Evolutionary conservation across 2,797 vertebrate species (phyloP).

Genomic region (Cyprinella venusta): DNA sequence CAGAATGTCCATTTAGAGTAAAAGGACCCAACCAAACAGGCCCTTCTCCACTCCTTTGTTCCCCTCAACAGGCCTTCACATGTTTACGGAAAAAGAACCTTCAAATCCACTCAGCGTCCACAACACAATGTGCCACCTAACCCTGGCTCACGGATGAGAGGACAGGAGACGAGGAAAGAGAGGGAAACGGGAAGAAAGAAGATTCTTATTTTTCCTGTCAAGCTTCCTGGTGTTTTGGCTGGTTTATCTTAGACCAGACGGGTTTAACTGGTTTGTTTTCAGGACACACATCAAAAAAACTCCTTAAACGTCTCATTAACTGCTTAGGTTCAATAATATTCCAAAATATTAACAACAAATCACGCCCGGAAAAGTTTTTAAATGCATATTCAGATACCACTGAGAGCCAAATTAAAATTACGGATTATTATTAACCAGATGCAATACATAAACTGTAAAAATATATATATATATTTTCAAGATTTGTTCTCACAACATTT

Average conservation of each 20-base stretch:
- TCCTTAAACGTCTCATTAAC: not conserved
- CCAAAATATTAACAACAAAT: not conserved
- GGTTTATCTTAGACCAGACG: constrained; percentile 1
- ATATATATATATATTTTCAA: no score
- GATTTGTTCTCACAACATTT: no score
- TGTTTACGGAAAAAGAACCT: constrained; percentile 84
- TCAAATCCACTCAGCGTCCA: constrained; percentile 80
- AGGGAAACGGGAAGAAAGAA: constrained; percentile 4
- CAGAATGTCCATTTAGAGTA: constrained; percentile 86
- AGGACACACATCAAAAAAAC: not conserved
- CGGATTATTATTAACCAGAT: no score
- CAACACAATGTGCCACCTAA: constrained; percentile 79
- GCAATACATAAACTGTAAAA: no score
- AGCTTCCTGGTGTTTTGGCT: constrained; percentile 8
- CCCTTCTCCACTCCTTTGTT: constrained; percentile 81
- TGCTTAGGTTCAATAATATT: not conserved
- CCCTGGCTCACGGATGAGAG: constrained; percentile 68
- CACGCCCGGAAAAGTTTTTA: no score
- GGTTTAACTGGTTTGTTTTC: not conserved
- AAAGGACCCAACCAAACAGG: constrained; percentile 84
- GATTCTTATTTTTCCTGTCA: not conserved
- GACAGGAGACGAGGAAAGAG: constrained; percentile 42
- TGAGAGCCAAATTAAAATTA: no score
- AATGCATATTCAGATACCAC: not conserved
- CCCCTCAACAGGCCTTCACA: constrained; percentile 79